phyloP scores from a whole-genome alignment of 2,888 invertebrate species.

The Caenorhabditis parvicauda region DNA sequence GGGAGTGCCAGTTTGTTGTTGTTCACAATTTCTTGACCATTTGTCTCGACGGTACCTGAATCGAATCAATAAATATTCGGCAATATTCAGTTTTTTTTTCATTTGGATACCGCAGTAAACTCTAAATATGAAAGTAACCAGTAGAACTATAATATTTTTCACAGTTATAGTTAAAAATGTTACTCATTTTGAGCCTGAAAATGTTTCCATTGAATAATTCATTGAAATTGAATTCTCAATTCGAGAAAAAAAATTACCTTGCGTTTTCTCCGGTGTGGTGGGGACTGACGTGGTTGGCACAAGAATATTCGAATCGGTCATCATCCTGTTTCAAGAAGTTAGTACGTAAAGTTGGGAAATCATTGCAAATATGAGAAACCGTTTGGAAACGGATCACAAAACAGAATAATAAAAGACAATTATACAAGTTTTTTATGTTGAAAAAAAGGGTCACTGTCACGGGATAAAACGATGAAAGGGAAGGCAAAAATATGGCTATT shows the following conservation, averaged over 20 bases:
- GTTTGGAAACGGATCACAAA: too few relatives aligned
- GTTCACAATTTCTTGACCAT: too few relatives aligned
- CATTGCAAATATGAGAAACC: too few relatives aligned
- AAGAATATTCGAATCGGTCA: conserved; percentile 2
- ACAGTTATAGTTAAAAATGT: too few relatives aligned
- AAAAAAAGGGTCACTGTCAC: not conserved
- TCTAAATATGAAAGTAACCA: too few relatives aligned
- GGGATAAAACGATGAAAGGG: not conserved
- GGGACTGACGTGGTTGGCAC: not conserved
- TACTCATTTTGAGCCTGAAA: not conserved
- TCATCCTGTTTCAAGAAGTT: not conserved
- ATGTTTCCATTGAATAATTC: not conserved
- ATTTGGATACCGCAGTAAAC: too few relatives aligned
- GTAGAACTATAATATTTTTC: too few relatives aligned
- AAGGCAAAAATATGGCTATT: too few relatives aligned
- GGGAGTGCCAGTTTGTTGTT: too few relatives aligned
- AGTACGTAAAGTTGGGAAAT: not conserved
- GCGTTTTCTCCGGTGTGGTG: not conserved
- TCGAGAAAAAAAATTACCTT: not conserved
- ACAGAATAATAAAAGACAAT: not conserved
- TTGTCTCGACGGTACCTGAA: too few relatives aligned
- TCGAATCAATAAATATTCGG: too few relatives aligned
- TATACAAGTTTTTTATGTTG: not conserved
- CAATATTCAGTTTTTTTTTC: too few relatives aligned
- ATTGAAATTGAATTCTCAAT: not conserved